These are phyloP conservation scores for Sinonovacula constricta DNA, from an alignment of 1,140 invertebrate genomes.

Conservation along the genomic window DNA sequence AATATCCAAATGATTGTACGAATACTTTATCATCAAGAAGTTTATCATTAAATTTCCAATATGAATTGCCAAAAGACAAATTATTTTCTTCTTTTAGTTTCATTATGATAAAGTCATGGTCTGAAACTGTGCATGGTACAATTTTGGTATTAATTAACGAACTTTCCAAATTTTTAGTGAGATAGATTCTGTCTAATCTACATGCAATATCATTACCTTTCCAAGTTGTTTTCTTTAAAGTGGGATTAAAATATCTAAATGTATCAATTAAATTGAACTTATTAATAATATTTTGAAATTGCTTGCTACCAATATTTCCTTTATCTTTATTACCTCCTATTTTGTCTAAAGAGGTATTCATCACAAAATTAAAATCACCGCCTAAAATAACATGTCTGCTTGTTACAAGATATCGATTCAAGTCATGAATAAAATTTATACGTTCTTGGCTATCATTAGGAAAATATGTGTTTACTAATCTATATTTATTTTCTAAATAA, in stretches of 20 bases:
- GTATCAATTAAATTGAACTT: constrained; percentile 54
- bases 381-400: constrained; percentile 37
- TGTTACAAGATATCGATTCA: constrained; percentile 42
- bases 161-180: constrained; percentile 19
- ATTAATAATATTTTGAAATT: constrained; percentile 25
- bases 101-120: constrained; percentile 55
- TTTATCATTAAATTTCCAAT: constrained; percentile 58
- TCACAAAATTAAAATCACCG: constrained; percentile 60
- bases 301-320: constrained; percentile 29
- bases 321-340: constrained; percentile 46
- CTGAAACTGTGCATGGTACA: constrained; percentile 49
- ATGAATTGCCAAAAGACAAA: constrained; percentile 45
- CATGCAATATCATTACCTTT: constrained; percentile 21
- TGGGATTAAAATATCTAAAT: constrained; percentile 49
- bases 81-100: constrained; percentile 6
- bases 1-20: constrained; percentile 25
- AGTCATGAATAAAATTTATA: constrained; percentile 46
- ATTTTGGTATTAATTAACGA: constrained; percentile 17
- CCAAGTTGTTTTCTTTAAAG: constrained; percentile 45
- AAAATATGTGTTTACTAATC: constrained; percentile 53
- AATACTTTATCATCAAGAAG: constrained; percentile 53
- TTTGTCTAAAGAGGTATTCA: constrained; percentile 51
- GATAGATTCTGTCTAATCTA: constrained; percentile 59
- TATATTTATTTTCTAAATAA: constrained; percentile 1
- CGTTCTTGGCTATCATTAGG: constrained; percentile 40